phyloP scores from a whole-genome alignment of 2,113 vertebrate genomes.

The Sclerurus mexicanus region DNA sequence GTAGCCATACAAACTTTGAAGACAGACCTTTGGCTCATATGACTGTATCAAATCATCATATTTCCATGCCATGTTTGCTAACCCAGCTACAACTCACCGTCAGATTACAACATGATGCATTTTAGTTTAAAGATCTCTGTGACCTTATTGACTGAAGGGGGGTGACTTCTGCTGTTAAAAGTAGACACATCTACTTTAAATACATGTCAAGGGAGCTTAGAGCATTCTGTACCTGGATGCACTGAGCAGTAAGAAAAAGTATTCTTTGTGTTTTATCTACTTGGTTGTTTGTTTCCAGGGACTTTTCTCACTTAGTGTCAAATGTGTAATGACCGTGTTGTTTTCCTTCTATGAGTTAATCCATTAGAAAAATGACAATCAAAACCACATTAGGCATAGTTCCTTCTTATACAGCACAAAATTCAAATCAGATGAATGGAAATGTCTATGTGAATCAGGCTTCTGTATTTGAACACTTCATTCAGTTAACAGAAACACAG shows the following conservation, averaged over 20 bases:
- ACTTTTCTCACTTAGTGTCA: not conserved
- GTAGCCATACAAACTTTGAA: not conserved
- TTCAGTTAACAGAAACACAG: not conserved
- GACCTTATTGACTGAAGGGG: not conserved
- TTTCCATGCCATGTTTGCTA: not conserved
- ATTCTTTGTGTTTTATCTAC: not conserved
- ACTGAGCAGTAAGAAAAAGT: not conserved
- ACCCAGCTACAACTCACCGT: not conserved
- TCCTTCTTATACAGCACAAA: not conserved
- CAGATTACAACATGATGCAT: not conserved
- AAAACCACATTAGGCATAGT: not conserved
- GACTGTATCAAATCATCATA: not conserved
- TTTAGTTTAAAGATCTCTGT: not conserved
- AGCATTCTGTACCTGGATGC: not conserved
- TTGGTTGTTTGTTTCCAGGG: not conserved
- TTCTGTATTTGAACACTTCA: not conserved
- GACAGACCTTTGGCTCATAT: accelerated
- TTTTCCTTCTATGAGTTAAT: not conserved
- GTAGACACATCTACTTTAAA: not conserved
- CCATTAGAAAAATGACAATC: not conserved
- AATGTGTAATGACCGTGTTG: not conserved
- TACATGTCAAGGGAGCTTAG: not conserved
- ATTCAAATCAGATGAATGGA: not conserved
- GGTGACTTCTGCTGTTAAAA: not conserved
- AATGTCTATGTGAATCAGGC: not conserved